These are phyloP conservation scores for Luscinia luscinia DNA, from an alignment of 2,797 vertebrate species.

Conservation along the genomic window DNA sequence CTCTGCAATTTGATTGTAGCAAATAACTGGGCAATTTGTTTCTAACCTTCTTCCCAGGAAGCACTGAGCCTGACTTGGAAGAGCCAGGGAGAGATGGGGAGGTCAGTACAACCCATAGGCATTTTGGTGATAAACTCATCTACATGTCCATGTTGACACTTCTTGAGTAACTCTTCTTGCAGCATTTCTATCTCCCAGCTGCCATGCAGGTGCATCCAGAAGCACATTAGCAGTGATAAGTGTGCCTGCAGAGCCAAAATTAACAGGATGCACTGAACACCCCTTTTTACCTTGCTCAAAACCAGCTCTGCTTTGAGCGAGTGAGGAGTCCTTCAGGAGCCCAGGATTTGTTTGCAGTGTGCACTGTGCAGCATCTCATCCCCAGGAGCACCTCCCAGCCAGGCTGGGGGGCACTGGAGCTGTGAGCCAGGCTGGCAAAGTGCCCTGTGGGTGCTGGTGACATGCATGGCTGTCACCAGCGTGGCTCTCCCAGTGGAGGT, in stretches of 20 bases:
- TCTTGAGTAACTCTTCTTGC: background rate
- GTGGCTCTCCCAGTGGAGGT: fast-evolving
- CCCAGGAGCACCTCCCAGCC: background rate
- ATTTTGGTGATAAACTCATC: no score
- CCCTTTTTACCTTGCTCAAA: background rate
- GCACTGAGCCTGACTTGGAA: background rate
- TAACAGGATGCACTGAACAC: background rate
- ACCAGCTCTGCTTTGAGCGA: fast-evolving
- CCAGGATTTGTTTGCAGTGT: background rate
- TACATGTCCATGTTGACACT: background rate
- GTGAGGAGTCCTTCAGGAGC: background rate
- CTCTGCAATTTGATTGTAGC: background rate
- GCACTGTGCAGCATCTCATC: background rate
- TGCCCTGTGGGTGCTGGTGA: background rate
- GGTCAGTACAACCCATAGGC: background rate
- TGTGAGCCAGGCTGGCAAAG: background rate
- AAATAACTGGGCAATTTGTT: background rate
- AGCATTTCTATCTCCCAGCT: background rate
- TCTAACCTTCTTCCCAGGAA: background rate
- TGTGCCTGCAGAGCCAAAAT: background rate
- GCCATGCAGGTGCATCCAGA: background rate
- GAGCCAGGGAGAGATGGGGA: background rate
- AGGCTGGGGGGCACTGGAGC: background rate
- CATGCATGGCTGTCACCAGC: background rate
- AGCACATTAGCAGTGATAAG: fast-evolving